phyloP scores from a whole-genome alignment of 2,888 invertebrate genomes.

The Merodon equestris region DNA sequence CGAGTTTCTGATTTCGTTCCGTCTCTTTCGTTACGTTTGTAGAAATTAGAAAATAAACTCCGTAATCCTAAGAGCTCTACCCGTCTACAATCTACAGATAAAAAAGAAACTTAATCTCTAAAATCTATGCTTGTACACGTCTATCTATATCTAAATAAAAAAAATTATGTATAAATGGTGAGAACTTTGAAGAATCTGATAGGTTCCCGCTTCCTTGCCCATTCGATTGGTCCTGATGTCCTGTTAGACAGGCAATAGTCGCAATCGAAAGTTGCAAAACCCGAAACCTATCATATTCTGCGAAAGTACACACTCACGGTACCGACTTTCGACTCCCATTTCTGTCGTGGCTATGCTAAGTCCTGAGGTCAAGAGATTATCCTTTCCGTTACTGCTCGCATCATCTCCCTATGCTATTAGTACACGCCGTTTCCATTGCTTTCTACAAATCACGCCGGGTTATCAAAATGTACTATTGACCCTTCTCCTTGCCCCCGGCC shows the following conservation, averaged over 20 bases:
- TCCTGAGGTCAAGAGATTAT: constrained; percentile 66
- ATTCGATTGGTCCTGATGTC: too few relatives aligned
- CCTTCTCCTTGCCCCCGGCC: constrained; percentile 76
- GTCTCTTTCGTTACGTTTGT: too few relatives aligned
- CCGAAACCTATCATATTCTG: constrained; percentile 40
- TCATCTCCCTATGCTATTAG: constrained; percentile 15
- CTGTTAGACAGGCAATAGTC: not conserved
- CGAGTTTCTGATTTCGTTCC: constrained; percentile 5
- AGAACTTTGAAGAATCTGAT: constrained; percentile 40
- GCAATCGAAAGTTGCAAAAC: too few relatives aligned
- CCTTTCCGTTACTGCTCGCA: constrained; percentile 13
- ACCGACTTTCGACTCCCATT: not conserved
- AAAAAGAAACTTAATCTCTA: too few relatives aligned
- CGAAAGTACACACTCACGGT: constrained; percentile 20
- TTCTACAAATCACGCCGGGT: constrained; percentile 62
- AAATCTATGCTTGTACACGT: constrained; percentile 43
- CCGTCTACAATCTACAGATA: constrained; percentile 1
- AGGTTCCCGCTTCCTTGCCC: constrained; percentile 1
- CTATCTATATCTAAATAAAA: constrained; percentile 25
- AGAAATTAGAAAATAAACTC: constrained; percentile 53
- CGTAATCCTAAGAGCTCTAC: constrained; percentile 27
- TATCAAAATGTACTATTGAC: constrained; percentile 75
- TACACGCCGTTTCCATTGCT: constrained; percentile 18
- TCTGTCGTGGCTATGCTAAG: constrained; percentile 64
- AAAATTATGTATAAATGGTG: constrained; percentile 11